Percentiles rank a stretch among this genome's conserved stretches.
Evolutionary conservation across 2,797 vertebrate genomes (phyloP).

Genomic region (Podargus strigoides): DNA sequence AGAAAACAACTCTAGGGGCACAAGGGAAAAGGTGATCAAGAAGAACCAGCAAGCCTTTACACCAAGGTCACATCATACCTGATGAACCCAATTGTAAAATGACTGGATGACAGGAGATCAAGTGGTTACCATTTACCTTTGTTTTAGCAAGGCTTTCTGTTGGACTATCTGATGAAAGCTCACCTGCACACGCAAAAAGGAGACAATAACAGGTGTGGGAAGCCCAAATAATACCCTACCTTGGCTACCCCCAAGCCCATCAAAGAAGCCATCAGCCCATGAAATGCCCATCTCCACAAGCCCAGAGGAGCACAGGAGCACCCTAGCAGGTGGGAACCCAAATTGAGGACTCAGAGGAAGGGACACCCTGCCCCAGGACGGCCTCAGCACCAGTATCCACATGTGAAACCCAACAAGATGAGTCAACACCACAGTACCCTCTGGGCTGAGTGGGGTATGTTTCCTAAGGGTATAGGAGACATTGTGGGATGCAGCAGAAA

Average conservation of each 20-base stretch:
- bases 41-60: background rate
- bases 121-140: background rate
- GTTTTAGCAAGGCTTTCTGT: background rate
- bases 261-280: background rate
- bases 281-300: background rate
- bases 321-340: background rate
- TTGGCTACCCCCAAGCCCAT: background rate
- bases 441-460: background rate
- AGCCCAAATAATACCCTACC: background rate
- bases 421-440: background rate
- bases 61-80: background rate
- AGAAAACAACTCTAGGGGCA: background rate
- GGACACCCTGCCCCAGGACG: background rate
- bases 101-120: background rate
- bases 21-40: background rate
- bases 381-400: background rate
- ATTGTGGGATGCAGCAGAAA: background rate
- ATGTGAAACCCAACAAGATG: background rate
- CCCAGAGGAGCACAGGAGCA: background rate
- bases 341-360: background rate
- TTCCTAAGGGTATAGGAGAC: background rate
- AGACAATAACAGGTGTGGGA: background rate
- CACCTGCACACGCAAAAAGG: background rate
- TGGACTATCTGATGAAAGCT: background rate
- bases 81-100: background rate